A percentile compares a stretch with the other conserved stretches of the same genome.
phyloP scores from a whole-genome alignment of 2,888 invertebrate genomes.

The Drosophila borborema region DNA sequence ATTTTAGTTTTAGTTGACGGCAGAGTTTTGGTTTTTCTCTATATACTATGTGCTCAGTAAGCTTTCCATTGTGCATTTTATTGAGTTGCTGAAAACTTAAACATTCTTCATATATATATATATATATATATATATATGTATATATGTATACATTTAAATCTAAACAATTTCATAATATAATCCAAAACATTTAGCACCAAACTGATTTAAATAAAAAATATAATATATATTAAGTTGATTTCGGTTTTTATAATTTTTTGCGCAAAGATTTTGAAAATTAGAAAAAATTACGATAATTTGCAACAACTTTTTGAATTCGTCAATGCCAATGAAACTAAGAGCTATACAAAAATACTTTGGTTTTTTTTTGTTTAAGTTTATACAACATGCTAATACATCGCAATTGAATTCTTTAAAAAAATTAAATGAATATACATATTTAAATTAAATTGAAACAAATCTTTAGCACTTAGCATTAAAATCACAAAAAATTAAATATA shows the following conservation, averaged over 20 bases:
- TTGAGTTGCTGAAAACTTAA: constrained; percentile 68
- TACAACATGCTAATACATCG: constrained; percentile 31
- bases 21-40: constrained; percentile 57
- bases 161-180: constrained; percentile 49
- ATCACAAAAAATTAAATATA: constrained; percentile 70
- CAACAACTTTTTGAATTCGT: constrained; percentile 56
- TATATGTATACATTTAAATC: constrained; percentile 9
- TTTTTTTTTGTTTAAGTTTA: constrained; percentile 52
- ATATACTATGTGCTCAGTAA: constrained; percentile 24
- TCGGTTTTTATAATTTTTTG: constrained; percentile 38
- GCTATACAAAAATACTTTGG: constrained; percentile 75
- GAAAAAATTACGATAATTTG: constrained; percentile 56
- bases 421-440: constrained; percentile 36
- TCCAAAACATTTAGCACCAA: constrained; percentile 67
- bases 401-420: constrained; percentile 47
- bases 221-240: constrained; percentile 31
- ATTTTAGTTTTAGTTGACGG: constrained; percentile 37
- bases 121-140: too few species aligned
- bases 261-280: constrained; percentile 41
- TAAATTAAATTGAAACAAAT: constrained; percentile 46
- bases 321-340: constrained; percentile 39
- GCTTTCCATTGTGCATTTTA: constrained; percentile 31
- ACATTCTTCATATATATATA: constrained; percentile 29
- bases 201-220: constrained; percentile 62
- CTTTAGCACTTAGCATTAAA: constrained; percentile 69